Evolutionary conservation across 2,888 invertebrate species (phyloP).

Genomic region (Argyresthia goedartella): DNA sequence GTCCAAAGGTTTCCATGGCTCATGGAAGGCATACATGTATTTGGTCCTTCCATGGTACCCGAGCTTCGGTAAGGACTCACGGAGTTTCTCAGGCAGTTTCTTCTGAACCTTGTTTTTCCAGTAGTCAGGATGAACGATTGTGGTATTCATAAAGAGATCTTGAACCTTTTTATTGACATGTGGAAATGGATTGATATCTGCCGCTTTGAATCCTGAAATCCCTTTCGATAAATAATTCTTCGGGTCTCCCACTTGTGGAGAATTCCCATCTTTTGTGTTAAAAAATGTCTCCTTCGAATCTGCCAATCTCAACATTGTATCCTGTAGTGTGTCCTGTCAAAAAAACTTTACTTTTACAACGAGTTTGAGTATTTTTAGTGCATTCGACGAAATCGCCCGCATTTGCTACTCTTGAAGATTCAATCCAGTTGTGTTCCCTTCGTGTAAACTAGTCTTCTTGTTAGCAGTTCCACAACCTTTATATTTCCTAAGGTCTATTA

Average conservation of each 20-base stretch:
- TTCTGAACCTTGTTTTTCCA: conserved; percentile 30
- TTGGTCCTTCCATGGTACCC: conserved; percentile 52
- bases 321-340: conserved; percentile 44
- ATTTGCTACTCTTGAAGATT: too few relatives aligned
- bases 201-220: too few relatives aligned
- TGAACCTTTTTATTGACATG: conserved; percentile 6
- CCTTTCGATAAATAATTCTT: too few relatives aligned
- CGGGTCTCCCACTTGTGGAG: too few relatives aligned
- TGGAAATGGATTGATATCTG: too few relatives aligned
- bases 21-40: conserved; percentile 56
- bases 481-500: too few relatives aligned
- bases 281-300: neutral
- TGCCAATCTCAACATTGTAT: conserved; percentile 14
- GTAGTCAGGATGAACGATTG: conserved; percentile 45
- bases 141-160: conserved; percentile 40
- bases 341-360: conserved; percentile 24
- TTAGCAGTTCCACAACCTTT: too few relatives aligned
- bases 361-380: conserved; percentile 20
- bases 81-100: conserved; percentile 14
- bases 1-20: conserved; percentile 56
- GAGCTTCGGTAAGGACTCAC: conserved; percentile 31
- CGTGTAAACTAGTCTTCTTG: too few relatives aligned
- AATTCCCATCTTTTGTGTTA: neutral
- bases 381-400: conserved; percentile 47
- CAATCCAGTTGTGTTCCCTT: too few relatives aligned